Conservation (phyloP, 1,140 invertebrate species). For the Drosophila sulfurigaster region DNA sequence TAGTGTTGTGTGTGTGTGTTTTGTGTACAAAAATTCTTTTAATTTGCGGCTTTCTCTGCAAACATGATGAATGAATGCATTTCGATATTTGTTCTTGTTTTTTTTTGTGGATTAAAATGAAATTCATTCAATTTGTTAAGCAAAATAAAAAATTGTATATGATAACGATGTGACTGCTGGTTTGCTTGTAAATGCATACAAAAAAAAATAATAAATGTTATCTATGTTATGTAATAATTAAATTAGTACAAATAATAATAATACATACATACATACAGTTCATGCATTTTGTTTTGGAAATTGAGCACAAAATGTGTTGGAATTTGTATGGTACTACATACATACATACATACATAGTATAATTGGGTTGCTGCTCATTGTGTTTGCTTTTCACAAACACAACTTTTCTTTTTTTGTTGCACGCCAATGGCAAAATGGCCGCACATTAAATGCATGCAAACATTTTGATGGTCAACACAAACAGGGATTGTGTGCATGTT, state of each 20-base stretch:
- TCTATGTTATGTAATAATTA: slow-evolving; percentile 12
- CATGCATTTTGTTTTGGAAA: slow-evolving; percentile 12
- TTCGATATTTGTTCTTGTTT: not conserved
- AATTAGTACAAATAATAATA: slow-evolving; percentile 25
- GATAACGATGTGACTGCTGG: not conserved
- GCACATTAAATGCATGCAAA: slow-evolving; percentile 32
- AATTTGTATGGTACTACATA: slow-evolving; percentile 1
- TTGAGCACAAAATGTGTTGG: slow-evolving; percentile 26
- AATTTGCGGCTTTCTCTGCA: slow-evolving; percentile 8
- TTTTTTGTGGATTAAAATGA: not conserved
- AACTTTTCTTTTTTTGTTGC: not conserved
- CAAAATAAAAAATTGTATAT: not conserved
- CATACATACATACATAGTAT: not conserved
- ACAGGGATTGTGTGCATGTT: slow-evolving; percentile 1
- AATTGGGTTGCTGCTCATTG: not conserved
- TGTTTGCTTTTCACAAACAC: not conserved
- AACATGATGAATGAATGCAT: slow-evolving; percentile 11
- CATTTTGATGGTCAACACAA: slow-evolving; percentile 9
- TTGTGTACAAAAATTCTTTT: not conserved
- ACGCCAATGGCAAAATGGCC: slow-evolving; percentile 16
- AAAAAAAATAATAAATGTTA: slow-evolving; percentile 3
- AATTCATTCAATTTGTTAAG: not conserved
- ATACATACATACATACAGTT: slow-evolving; percentile 23
- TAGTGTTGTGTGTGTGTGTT: slow-evolving; percentile 3
- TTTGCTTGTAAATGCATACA: slow-evolving; percentile 26